phyloP scores from a whole-genome alignment of 2,113 vertebrate genomes.

The Scortum barcoo region DNA sequence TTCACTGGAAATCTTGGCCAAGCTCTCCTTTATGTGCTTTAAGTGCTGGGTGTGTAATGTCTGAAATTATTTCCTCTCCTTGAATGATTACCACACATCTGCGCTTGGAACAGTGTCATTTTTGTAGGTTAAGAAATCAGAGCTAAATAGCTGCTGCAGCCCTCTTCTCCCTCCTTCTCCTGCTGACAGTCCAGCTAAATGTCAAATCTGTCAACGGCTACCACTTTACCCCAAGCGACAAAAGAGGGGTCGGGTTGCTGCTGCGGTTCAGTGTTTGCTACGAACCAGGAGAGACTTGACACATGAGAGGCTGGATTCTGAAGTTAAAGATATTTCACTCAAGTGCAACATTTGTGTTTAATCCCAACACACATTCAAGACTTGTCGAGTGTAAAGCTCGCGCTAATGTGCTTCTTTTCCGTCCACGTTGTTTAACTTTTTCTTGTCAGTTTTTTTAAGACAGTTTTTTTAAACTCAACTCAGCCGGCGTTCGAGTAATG shows the following conservation, averaged over 20 bases:
- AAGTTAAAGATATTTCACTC: conserved; percentile 39
- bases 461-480: not conserved
- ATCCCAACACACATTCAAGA: conserved; percentile 24
- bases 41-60: conserved; percentile 35
- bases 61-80: conserved; percentile 39
- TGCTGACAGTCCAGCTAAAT: conserved; percentile 75
- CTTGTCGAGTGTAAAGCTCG: not conserved
- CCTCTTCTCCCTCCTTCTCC: conserved; percentile 32
- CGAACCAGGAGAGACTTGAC: conserved; percentile 61
- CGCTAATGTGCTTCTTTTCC: not conserved
- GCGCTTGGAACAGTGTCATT: conserved; percentile 28
- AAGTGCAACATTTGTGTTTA: conserved; percentile 54
- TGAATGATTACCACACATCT: conserved; percentile 44
- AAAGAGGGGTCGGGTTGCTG: conserved; percentile 79
- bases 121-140: conserved; percentile 39
- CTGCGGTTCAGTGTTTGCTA: conserved; percentile 68
- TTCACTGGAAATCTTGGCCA: not conserved
- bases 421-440: not conserved
- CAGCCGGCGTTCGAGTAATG: not conserved
- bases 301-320: conserved; percentile 47
- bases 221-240: conserved; percentile 82
- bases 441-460: not conserved
- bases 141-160: conserved; percentile 44
- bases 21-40: not conserved
- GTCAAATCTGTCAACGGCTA: conserved; percentile 83